Conservation (phyloP, 2,797 vertebrate genomes). For the Myotis vivesi region DNA sequence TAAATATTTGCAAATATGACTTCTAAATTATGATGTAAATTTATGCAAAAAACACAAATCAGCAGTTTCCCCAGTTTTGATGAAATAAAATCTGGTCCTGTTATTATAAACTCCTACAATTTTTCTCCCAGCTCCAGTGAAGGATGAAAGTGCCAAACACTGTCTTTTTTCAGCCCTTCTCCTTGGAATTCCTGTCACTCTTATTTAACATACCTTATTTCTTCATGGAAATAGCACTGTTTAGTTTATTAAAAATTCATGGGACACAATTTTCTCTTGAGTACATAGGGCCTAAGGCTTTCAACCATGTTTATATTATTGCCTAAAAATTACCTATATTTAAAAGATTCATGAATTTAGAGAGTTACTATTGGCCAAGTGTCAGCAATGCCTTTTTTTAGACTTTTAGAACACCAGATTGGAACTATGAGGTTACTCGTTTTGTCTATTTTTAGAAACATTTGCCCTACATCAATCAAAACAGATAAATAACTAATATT, state of each 20-base stretch:
- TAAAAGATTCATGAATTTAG: conserved; percentile 71
- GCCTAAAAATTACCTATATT: conserved; percentile 60
- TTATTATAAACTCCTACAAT: neutral
- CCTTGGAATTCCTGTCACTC: conserved; percentile 70
- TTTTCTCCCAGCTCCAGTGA: neutral
- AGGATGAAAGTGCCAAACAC: conserved; percentile 34
- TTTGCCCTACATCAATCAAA: neutral
- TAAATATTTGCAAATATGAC: conserved; percentile 26
- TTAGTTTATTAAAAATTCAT: conserved; percentile 74
- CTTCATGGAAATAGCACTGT: conserved; percentile 61
- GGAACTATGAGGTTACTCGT: neutral
- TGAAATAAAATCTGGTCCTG: conserved; percentile 19
- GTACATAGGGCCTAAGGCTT: conserved; percentile 66
- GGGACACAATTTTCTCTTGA: conserved; percentile 66
- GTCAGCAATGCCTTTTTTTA: conserved; percentile 11
- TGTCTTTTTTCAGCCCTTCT: conserved; percentile 41
- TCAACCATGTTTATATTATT: conserved; percentile 51
- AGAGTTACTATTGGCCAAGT: conserved; percentile 23
- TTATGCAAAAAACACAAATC: conserved; percentile 48
- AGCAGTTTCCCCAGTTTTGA: conserved; percentile 27
- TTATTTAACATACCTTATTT: conserved; percentile 61
- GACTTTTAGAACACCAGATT: neutral
- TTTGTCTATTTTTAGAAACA: neutral
- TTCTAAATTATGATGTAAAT: conserved; percentile 42
- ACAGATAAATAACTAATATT: conserved; percentile 13